Evolutionary conservation across 2,888 invertebrate species (phyloP), one percentile per base, ranked within the genome.

Genomic region (Cataglyphis cursor): DNA sequence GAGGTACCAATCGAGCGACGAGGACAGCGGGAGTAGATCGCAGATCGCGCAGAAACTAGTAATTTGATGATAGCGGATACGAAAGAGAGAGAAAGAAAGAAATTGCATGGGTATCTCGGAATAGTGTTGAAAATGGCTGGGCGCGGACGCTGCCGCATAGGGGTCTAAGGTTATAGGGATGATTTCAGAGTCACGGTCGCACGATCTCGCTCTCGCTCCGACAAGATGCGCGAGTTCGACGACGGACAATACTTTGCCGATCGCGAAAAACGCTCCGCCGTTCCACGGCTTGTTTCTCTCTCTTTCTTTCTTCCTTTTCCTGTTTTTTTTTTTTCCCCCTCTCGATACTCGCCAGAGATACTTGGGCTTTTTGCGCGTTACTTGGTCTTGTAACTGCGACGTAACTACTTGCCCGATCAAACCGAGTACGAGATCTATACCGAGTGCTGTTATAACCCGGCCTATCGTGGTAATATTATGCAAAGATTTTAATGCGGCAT

Each of bases 361-460:
- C 76, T 78, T 59, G 70, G 54, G 44, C 80, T 64, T 81, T 88
- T 88, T 88, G 83, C 72, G 75, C 72, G 73, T 72, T 75, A 82
- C 87, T 81, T 89, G 78, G 84, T 82, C 87, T 88, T 88, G 90
- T 89, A 90, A 90, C 89, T 89, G 88, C 88, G 88, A 85, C 89
- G 88, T 87, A 91, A 92, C 80, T 82, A 87, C 66, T 85, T 59
- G 83, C 80, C 44, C 66, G 61, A 84, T 82, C 84, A 80, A 81
- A 93, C 93, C 86, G 70, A 73, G 57, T 38, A 24, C 21, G 54
- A 48, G 48, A 15, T 24, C 31, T 28, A 62, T 21, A 44, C 24
- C 18, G 44, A 66, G 57, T 35, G 41, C n/a, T 57, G 57, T 10
- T 48, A 6, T 31, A 38, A 68, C 15, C 38, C 15, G 38, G 35